Evolutionary conservation across 2,113 vertebrate genomes (phyloP), one percentile per base, ranked within the genome.

Genomic region (Mobula hypostoma): DNA sequence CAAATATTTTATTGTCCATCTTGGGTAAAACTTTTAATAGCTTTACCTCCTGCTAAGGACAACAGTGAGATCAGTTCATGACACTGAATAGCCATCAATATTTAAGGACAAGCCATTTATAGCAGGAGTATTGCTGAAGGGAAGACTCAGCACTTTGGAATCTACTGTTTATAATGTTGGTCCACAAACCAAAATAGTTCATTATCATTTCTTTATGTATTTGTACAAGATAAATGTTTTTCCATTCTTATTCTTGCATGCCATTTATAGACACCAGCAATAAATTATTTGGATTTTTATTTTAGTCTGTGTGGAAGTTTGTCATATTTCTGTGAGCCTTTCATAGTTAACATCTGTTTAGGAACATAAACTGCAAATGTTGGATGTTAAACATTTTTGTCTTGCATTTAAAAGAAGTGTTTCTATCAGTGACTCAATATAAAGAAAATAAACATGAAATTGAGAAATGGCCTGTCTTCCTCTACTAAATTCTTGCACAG

Each of bases 91-190:
- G 24, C 83, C 83, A 66, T 15, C 66, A 29, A 90, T 90, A 8
- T 32, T 66, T 27, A 90, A 90, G 85, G 85, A 90, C 61, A 90
- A 66, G 32, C 85, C 85, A 90, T 90, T 90, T 90, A 90, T 90
- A 32, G 85, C 85, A 90, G 61, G 85, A 90, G 85, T 66, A 61
- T 58, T 66, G 85, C 58, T 66, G 29, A 63, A 29, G 12, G 56
- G 29, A 88, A 66, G 61, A 32, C 85, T 88, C 85, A 88, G n/a
- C 29, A 88, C 85, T 88, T 63, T 88, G 85, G 85, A 88, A 88
- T 88, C 58, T 88, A 32, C 58, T 88, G 58, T 88, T 88, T 87
- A 48, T 48, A 66, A 88, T 19, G 85, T 15, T 61, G 63, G 29
- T 66, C 58, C 85, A 88, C 85, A 88, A 87, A 85, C 56, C 82